These are phyloP conservation scores for Sapayoa aenigma DNA, from an alignment of 2,113 vertebrate genomes.

Conservation along the genomic window DNA sequence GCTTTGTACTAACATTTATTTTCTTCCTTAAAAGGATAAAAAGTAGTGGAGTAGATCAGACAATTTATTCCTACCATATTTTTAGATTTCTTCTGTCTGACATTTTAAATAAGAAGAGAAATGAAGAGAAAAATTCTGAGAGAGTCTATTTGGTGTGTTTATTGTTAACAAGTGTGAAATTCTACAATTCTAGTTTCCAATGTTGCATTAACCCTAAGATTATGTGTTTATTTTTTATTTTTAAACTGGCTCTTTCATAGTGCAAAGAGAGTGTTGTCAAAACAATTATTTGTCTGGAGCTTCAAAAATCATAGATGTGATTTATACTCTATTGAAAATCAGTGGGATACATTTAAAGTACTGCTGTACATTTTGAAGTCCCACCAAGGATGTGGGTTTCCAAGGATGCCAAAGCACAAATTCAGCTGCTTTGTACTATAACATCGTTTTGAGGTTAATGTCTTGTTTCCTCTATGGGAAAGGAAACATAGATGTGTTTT, in stretches of 20 bases:
- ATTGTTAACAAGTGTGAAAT: neutral
- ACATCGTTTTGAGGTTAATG: neutral
- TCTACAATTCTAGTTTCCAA: neutral
- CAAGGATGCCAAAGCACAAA: neutral
- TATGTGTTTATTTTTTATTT: neutral
- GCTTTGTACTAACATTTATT: neutral
- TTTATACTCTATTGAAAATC: neutral
- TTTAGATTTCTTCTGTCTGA: neutral
- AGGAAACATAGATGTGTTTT: neutral
- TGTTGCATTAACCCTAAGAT: neutral
- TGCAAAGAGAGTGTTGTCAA: neutral
- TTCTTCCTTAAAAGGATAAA: neutral
- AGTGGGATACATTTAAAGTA: neutral
- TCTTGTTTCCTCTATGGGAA: neutral
- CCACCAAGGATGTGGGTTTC: neutral
- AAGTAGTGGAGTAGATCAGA: neutral
- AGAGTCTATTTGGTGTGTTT: neutral
- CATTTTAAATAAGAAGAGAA: neutral
- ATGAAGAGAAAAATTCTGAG: neutral
- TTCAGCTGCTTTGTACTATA: neutral
- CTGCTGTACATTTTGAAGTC: neutral
- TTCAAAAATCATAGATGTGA: neutral
- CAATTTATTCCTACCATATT: neutral
- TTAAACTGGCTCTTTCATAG: neutral
- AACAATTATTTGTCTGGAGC: neutral